phyloP scores from a whole-genome alignment of 2,888 invertebrate genomes.

The Hyles lineata region DNA sequence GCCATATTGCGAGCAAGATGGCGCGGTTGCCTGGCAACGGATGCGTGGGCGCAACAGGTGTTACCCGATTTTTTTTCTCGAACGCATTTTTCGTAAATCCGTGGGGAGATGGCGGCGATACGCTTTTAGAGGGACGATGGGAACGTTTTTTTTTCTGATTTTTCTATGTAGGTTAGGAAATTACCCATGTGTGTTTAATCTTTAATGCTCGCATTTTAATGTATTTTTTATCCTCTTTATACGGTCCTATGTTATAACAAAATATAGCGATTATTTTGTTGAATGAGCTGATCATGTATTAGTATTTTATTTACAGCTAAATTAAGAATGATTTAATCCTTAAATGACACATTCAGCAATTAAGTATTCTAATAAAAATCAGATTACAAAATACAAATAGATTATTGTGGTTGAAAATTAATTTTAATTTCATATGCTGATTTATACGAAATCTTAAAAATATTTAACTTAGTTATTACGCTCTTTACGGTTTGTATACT shows the following conservation, averaged over 20 bases:
- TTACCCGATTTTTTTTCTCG: conserved; percentile 57
- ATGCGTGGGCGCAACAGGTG: conserved; percentile 81
- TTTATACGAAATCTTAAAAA: no score
- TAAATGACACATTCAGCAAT: no score
- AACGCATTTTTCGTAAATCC: conserved; percentile 55
- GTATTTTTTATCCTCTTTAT: neutral
- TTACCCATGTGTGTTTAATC: conserved; percentile 35
- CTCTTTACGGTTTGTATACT: no score
- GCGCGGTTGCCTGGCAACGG: conserved; percentile 67
- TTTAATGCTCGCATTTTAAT: conserved; percentile 28
- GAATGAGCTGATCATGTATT: no score
- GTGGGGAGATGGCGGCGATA: conserved; percentile 64
- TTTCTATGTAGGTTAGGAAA: conserved; percentile 39
- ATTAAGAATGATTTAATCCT: no score
- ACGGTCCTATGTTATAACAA: neutral
- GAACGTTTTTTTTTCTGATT: conserved; percentile 51
- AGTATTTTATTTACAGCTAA: no score
- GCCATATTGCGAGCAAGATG: conserved; percentile 69
- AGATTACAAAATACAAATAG: no score
- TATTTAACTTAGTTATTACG: no score
- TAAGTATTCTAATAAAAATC: no score
- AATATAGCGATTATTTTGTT: neutral
- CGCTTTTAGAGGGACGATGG: conserved; percentile 70
- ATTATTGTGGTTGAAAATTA: no score
- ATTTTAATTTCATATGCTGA: no score